These are phyloP conservation scores for Lordiphosa fenestrarum DNA, from an alignment of 2,888 invertebrate genomes.

Conservation along the genomic window DNA sequence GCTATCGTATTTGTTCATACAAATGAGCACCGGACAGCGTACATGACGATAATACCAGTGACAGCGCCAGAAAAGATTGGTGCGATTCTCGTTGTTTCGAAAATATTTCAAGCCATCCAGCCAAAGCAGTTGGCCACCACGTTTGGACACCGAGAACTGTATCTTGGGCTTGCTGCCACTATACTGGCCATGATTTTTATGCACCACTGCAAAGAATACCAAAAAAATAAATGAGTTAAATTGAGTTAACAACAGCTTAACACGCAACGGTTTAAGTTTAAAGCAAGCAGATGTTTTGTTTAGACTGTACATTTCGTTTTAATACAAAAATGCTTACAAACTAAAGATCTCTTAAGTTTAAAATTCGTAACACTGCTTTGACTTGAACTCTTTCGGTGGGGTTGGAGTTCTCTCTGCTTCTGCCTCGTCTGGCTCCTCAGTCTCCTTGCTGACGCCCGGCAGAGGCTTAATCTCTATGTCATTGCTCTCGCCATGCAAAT, in stretches of 20 bases:
- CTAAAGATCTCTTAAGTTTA: constrained; percentile 31
- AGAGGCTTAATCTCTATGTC: constrained; percentile 78
- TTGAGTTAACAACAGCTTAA: constrained; percentile 5
- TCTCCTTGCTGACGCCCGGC: constrained; percentile 21
- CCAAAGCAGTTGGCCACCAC: constrained; percentile 79
- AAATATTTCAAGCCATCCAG: constrained; percentile 79
- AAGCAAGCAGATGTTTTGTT: not conserved
- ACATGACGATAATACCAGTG: constrained; percentile 79
- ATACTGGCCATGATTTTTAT: constrained; percentile 60
- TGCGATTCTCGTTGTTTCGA: constrained; percentile 79
- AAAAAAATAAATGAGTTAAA: not conserved
- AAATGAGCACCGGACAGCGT: constrained; percentile 79
- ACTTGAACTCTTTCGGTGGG: constrained; percentile 42
- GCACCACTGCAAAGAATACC: constrained; percentile 5
- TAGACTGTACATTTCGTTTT: constrained; percentile 31
- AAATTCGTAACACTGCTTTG: constrained; percentile 43
- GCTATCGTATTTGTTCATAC: constrained; percentile 78
- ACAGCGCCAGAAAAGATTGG: constrained; percentile 79
- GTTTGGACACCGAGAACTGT: constrained; percentile 78
- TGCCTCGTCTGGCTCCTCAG: constrained; percentile 1
- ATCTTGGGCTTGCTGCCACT: constrained; percentile 73
- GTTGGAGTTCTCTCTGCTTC: constrained; percentile 33
- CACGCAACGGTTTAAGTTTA: not conserved
- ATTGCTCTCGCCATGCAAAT: constrained; percentile 78
- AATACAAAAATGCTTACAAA: constrained; percentile 48